These are phyloP conservation scores for Caenorhabditis panamensis DNA, from an alignment of 2,888 invertebrate genomes.

Conservation along the genomic window DNA sequence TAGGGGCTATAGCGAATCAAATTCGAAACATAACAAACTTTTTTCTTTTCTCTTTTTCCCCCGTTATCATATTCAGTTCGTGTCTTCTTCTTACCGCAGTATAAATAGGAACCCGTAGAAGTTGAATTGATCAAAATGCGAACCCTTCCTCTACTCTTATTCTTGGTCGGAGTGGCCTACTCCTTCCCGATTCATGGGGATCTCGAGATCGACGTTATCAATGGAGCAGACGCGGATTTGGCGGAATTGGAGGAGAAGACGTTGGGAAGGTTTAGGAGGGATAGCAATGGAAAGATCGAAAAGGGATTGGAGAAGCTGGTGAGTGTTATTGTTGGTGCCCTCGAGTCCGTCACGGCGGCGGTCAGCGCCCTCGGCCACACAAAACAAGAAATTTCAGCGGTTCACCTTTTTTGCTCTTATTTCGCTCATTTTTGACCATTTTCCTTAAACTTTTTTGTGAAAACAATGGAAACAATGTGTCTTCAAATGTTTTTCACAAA, in stretches of 20 bases:
- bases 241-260: constrained; percentile 18
- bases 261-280: constrained; percentile 30
- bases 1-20: background rate
- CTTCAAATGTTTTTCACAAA: too few relatives aligned
- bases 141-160: constrained; percentile 26
- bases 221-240: background rate
- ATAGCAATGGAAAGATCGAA: constrained; percentile 30
- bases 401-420: too few relatives aligned
- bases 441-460: too few relatives aligned
- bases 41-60: background rate
- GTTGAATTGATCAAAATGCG: constrained; percentile 2
- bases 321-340: too few relatives aligned
- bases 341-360: too few relatives aligned
- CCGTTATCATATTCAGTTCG: background rate
- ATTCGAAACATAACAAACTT: background rate
- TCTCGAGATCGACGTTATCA: background rate
- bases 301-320: constrained; percentile 31
- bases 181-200: constrained; percentile 21
- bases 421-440: too few relatives aligned
- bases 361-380: too few relatives aligned
- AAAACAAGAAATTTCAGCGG: too few relatives aligned
- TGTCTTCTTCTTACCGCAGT: background rate
- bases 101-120: constrained; percentile 14
- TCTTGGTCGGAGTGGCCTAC: constrained; percentile 13
- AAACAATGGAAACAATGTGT: too few relatives aligned